Evolutionary conservation across 2,888 invertebrate genomes (phyloP).

Genomic region (Lasioglossum zephyrum): DNA sequence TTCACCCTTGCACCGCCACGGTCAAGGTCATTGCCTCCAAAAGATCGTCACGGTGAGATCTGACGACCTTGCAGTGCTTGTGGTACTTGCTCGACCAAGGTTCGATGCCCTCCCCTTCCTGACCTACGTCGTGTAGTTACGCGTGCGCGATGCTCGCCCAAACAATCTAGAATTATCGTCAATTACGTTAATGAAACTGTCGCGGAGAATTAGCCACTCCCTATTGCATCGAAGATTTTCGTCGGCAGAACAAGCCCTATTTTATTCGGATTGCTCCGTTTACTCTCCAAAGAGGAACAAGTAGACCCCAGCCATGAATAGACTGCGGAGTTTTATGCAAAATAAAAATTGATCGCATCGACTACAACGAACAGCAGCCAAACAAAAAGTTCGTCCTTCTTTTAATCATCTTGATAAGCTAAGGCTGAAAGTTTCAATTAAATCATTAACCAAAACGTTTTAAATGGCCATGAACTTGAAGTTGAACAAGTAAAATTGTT

Average conservation of each 20-base stretch:
- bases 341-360: neutral
- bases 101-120: constrained; percentile 58
- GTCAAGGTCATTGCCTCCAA: constrained; percentile 58
- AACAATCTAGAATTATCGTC: constrained; percentile 49
- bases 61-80: constrained; percentile 44
- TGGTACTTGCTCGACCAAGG: constrained; percentile 37
- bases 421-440: too few relatives aligned
- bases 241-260: neutral
- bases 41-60: constrained; percentile 58
- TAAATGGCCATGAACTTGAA: neutral
- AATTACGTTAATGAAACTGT: constrained; percentile 51
- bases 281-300: neutral
- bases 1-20: constrained; percentile 45
- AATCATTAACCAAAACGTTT: too few relatives aligned
- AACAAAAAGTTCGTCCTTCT: neutral
- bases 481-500: neutral
- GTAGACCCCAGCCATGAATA: neutral
- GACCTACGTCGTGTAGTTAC: constrained; percentile 51
- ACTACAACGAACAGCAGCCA: neutral
- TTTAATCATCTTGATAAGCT: too few relatives aligned
- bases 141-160: constrained; percentile 22
- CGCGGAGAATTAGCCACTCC: neutral
- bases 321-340: neutral
- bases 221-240: neutral
- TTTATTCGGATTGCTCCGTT: neutral